Conservation (phyloP, 2,888 invertebrate genomes). For the Bruchidius siliquastri region DNA sequence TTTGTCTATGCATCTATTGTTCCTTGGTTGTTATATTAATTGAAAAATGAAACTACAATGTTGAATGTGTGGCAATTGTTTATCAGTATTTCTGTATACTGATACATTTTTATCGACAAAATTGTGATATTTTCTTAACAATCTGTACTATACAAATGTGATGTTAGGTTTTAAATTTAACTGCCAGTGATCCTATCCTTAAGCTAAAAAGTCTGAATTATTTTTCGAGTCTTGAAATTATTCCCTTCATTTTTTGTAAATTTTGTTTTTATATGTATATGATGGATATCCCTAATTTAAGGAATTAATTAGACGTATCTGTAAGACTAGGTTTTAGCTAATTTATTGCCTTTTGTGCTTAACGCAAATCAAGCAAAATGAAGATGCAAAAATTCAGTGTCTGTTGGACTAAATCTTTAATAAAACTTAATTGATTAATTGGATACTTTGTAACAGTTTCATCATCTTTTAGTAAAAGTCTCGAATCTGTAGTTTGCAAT, state of each 20-base stretch:
- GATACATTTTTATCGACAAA: background rate
- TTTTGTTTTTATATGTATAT: background rate
- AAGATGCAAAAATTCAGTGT: too few species aligned
- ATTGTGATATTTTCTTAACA: background rate
- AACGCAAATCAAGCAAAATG: background rate
- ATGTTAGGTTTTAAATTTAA: background rate
- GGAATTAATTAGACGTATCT: background rate
- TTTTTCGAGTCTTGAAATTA: background rate
- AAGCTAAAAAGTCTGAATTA: background rate
- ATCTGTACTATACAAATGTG: background rate
- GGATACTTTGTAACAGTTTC: too few species aligned
- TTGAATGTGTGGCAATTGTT: background rate
- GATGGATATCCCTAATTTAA: background rate
- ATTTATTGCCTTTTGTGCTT: constrained; percentile 2
- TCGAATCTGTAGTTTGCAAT: too few species aligned
- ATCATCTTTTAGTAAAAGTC: too few species aligned
- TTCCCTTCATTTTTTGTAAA: background rate
- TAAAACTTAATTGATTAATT: too few species aligned
- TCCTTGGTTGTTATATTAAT: too few species aligned
- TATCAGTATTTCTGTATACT: background rate
- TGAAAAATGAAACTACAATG: too few species aligned
- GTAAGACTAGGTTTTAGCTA: background rate
- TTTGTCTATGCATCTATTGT: too few species aligned
- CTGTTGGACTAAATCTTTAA: too few species aligned
- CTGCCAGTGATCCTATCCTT: background rate